A percentile compares a stretch with the other conserved stretches of the same genome.
phyloP scores from a whole-genome alignment of 2,797 vertebrate species.

The Diceros bicornis region DNA sequence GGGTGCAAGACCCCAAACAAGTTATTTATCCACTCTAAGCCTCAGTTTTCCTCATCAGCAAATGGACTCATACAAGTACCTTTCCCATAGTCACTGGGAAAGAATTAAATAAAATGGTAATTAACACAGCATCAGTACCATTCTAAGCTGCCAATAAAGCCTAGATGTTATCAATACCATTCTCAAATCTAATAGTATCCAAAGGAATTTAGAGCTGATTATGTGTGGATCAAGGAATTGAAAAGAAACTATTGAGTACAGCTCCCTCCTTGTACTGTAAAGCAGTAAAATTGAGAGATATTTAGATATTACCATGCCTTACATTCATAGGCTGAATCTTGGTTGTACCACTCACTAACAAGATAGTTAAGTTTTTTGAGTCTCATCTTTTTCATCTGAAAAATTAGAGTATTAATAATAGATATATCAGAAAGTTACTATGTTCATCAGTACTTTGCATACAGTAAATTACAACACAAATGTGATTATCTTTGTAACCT shows the following conservation, averaged over 20 bases:
- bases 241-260: background rate
- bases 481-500: background rate
- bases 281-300: background rate
- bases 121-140: background rate
- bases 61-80: background rate
- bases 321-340: background rate
- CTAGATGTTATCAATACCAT: background rate
- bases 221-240: background rate
- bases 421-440: background rate
- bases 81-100: background rate
- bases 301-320: background rate
- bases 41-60: background rate
- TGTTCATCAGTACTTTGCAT: background rate
- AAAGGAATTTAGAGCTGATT: background rate
- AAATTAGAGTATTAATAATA: constrained; percentile 5
- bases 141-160: background rate
- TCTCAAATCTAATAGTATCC: background rate
- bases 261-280: background rate
- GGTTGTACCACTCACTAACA: background rate
- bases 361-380: background rate
- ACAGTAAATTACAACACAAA: background rate
- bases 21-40: background rate
- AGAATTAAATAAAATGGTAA: background rate
- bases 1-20: background rate
- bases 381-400: background rate